Base-by-base conservation (phyloP, 2,797 vertebrate species). In the Cryptoprocta ferox region DNA sequence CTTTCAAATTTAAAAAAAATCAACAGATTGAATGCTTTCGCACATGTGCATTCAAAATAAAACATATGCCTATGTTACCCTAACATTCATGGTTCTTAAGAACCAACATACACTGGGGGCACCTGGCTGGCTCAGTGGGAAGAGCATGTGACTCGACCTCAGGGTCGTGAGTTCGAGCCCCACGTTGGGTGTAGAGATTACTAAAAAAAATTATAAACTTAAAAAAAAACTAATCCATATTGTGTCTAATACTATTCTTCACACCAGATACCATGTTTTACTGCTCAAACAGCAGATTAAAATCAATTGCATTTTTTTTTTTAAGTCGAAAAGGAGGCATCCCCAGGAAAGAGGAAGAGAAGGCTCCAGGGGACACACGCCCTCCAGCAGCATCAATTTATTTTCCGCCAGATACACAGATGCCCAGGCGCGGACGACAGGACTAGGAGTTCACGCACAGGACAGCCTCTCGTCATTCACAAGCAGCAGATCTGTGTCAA, bases 351-450 rank as follows among this genome's bases (percentile, higher is more conserved):
- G 45, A 50, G 2, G n/a, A 39, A 63, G 5, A 53, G 32, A 16
- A 8, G 10, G 50, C 18, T 63, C 28, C 16, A 18, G n/a, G 3
- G 30, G 30, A 56, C 18, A 45, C 24, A 4, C 3, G 16, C 16
- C 35, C 28, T 28, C 39, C 1, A 32, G 32, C 15, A 18, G 24
- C 19, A 50, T n/a, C 56, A 35, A 42, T 3, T 15, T 18, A 42
- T 18, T 28, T 76, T 13, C 66, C 9, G 5, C 28, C 50, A 30
- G 71, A 30, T 18, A 50, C 39, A n/a, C 39, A 26, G 10, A 76
- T 1, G 14, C 18, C 24, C 10, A 0, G 0, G 4, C 5, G 50
- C 48, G 24, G 5, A 61, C 26, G 50, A 30, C 7, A 24, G 4
- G 28, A 13, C 7, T 18, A 2, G 48, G 35, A 5, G 12, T 59